phyloP scores from a whole-genome alignment of 2,113 vertebrate species.

The Rhombomys opimus region DNA sequence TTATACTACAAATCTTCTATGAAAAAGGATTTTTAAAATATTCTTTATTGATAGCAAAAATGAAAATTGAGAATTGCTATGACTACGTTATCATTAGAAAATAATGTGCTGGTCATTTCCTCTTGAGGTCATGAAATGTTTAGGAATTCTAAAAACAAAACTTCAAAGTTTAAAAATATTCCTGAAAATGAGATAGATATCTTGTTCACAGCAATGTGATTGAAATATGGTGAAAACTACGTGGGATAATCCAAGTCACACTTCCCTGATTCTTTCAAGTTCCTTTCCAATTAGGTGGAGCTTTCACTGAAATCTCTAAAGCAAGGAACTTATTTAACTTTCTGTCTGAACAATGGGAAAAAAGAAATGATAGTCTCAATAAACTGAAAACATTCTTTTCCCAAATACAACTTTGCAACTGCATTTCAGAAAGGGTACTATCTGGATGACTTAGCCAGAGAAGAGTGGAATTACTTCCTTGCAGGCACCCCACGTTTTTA shows the following conservation, averaged over 20 bases:
- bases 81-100: background rate
- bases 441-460: background rate
- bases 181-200: background rate
- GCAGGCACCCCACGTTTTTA: background rate
- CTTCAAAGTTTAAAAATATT: background rate
- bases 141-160: background rate
- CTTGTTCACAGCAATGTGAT: background rate
- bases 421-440: background rate
- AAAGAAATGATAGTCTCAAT: background rate
- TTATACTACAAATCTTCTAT: background rate
- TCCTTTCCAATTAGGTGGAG: background rate
- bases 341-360: background rate
- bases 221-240: background rate
- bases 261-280: background rate
- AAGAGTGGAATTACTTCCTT: background rate
- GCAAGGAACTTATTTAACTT: background rate
- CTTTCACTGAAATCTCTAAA: background rate
- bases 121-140: background rate
- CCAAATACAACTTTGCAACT: background rate
- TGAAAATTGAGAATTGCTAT: background rate
- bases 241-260: background rate
- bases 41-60: background rate
- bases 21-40: conserved; percentile 6
- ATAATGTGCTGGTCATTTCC: background rate
- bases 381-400: background rate